Evolutionary conservation across 2,113 vertebrate species (phyloP), one percentile per base, ranked within the genome.

Genomic region (Petroica traversi): DNA sequence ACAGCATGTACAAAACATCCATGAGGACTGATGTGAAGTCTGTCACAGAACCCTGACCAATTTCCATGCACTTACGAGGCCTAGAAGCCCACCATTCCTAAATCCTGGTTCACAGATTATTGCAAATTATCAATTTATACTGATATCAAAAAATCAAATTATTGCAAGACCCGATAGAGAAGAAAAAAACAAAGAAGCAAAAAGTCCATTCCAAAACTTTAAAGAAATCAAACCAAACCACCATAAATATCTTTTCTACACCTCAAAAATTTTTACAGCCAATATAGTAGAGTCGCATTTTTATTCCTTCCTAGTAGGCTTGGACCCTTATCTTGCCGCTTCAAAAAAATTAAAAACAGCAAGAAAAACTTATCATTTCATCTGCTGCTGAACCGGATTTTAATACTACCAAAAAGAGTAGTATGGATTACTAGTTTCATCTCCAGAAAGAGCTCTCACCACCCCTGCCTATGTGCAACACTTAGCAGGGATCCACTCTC

Each of bases 381-480:
- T 67, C 33, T 61, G 28, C 9, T 7, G 8, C 19, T 61, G 40
- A 63, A 43, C 40, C 55, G 20, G 19, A 45, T 45, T 67, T 77
- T 43, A 80, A 64, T 57, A 41, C 4, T 46, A 40, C 17, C 14
- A 31, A 38, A 57, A 64, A 57, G 9, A 57, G 41, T 3, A 64
- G 15, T 14, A 49, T 41, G 5, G 6, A 34, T 19, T 41, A 66
- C 34, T 24, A 66, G 16, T 41, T 57, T 8, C 1, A 26, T 45
- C 17, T 72, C 9, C 41, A 67, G 34, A 15, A 33, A 12, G 11
- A 36, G 33, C 17, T n/a, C 19, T 18, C 29, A 45, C 20, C 1
- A 2, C 8, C 4, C 2, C 55, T 40, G 29, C 17, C 8, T 4
- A 3, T 0, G 1, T 24, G 16, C 5, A 46, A 17, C 33, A 12